A percentile compares a stretch with the other conserved stretches of the same genome.
Evolutionary conservation across 1,140 invertebrate genomes (phyloP).

Genomic region (Eubasilissa regina): DNA sequence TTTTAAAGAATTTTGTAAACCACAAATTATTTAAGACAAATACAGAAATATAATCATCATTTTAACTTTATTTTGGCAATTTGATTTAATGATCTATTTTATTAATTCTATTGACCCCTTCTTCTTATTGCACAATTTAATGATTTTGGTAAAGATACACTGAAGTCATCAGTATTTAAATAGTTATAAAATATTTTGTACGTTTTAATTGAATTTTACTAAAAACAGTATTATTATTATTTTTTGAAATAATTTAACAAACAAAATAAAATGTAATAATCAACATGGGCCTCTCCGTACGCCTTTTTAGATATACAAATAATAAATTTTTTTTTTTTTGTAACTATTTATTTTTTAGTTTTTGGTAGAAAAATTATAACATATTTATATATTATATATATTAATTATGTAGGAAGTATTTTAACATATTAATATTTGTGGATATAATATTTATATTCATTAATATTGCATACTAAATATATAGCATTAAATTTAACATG

Average conservation of each 20-base stretch:
- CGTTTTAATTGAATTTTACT: neutral
- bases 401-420: conserved; percentile 14
- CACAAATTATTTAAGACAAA: too few species aligned
- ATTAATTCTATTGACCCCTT: neutral
- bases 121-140: too few species aligned
- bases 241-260: conserved; percentile 8
- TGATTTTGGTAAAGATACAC: too few species aligned
- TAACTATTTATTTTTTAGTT: conserved; percentile 19
- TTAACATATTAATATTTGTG: conserved; percentile 28
- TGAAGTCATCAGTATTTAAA: neutral
- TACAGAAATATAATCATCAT: neutral
- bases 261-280: neutral
- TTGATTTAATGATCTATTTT: neutral
- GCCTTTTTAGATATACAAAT: conserved; percentile 16
- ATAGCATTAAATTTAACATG: conserved; percentile 25
- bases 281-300: conserved; percentile 5
- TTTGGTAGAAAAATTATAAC: conserved; percentile 22
- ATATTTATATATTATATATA: neutral
- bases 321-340: neutral
- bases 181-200: neutral
- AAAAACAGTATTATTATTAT: conserved; percentile 3
- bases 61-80: neutral
- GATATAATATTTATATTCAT: conserved; percentile 44
- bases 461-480: conserved; percentile 38
- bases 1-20: too few species aligned